These are phyloP conservation scores for Dastarcus helophoroides DNA, from an alignment of 2,888 invertebrate species.

Conservation along the genomic window DNA sequence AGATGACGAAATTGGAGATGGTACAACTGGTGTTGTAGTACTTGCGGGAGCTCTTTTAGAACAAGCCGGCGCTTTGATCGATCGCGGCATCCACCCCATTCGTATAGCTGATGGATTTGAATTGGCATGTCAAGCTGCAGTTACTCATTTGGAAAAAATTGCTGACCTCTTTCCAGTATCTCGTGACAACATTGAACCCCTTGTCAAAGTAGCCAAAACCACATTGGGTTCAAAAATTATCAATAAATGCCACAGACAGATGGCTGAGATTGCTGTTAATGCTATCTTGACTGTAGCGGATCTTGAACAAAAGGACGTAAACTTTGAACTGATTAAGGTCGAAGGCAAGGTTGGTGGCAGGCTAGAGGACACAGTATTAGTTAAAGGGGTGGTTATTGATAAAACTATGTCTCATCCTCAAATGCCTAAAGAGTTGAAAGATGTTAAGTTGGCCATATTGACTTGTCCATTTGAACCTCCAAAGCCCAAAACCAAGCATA, in stretches of 20 bases:
- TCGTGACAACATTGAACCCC: slow-evolving; percentile 68
- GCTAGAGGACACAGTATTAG: slow-evolving; percentile 92
- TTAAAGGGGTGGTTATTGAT: slow-evolving; percentile 94
- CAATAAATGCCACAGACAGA: slow-evolving; percentile 90
- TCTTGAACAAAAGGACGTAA: slow-evolving; percentile 85
- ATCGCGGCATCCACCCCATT: slow-evolving; percentile 97
- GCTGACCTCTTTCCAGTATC: slow-evolving; percentile 84
- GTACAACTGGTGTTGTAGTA: slow-evolving; percentile 95
- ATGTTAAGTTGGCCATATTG: slow-evolving; percentile 93
- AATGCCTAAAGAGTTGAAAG: slow-evolving; percentile 86
- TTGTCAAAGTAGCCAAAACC: slow-evolving; percentile 94
- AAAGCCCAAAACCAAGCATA: slow-evolving; percentile 99
- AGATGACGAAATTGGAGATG: slow-evolving; percentile 98
- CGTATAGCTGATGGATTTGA: slow-evolving; percentile 98
- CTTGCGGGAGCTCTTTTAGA: slow-evolving; percentile 81
- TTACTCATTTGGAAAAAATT: slow-evolving; percentile 75
- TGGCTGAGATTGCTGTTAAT: slow-evolving; percentile 98
- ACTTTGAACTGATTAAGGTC: slow-evolving; percentile 98
- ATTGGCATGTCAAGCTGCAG: slow-evolving; percentile 83
- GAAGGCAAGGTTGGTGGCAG: slow-evolving; percentile 75
- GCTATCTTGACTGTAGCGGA: slow-evolving; percentile 96
- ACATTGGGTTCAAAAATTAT: slow-evolving; percentile 97
- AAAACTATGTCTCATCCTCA: slow-evolving; percentile 99
- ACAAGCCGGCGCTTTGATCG: slow-evolving; percentile 83
- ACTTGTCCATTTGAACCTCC: slow-evolving; percentile 99